Base-by-base conservation (phyloP, 1,140 invertebrate genomes). In the Linepithema humile region DNA sequence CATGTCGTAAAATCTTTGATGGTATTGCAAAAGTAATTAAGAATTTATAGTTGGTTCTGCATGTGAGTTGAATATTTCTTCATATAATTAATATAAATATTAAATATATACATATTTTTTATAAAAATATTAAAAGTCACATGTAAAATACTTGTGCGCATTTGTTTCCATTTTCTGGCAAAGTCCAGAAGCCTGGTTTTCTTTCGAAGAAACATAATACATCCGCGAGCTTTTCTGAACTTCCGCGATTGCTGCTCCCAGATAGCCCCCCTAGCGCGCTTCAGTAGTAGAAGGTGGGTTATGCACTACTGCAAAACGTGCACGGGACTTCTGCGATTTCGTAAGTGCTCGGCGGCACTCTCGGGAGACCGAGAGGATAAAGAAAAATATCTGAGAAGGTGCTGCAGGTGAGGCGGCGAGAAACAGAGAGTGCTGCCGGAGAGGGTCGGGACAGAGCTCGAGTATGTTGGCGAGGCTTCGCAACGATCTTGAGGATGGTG, bases 351-450 rank as follows among this genome's bases (percentile, higher is more conserved):
- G 53, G 55, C 69, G 62, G 87, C 82, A 88, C 86, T 85, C 86
- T 82, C 70, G 75, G 75, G 82, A 80, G 85, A 64, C 35, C 45
- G 85, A 55, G 84, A 55, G 84, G 87, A 88, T 88, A 83, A 88
- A 85, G 78, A 88, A 84, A 88, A 89, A 88, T 88, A 88, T 59
- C 84, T 87, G 78, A 86, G 82, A 84, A 90, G 84, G 82, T 12
- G n/a, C 10, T 83, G 69, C 84, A 88, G 86, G 78, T 85, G 86
- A 89, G 83, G 78, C 78, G 62, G 48, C 69, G 64, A 48, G 60
- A 78, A 35, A 59, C 20, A 80, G 43, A 83, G 17, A 53, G 40
- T 70, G 55, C n/a, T n/a, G n/a, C n/a, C 53, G 29, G 77, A 72
- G 80, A 83, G 50, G 29, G n/a, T 43, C 62, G 77, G 55, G 50